phyloP scores from a whole-genome alignment of 2,888 invertebrate species.

The Drosophila barbarae region DNA sequence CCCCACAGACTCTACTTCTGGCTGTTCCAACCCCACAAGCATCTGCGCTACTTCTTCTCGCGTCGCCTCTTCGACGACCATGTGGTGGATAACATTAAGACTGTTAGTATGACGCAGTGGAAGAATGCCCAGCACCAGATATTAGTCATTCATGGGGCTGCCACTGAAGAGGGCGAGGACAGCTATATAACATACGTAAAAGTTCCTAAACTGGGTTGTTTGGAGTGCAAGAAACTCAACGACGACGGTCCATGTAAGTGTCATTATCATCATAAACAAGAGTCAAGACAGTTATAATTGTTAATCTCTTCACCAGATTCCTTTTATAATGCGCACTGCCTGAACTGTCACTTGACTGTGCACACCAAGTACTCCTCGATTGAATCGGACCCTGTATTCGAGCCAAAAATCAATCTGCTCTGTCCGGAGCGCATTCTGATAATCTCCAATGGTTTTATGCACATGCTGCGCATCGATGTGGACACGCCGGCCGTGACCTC shows the following conservation, averaged over 20 bases:
- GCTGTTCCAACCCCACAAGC: conserved; percentile 79
- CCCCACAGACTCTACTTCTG: conserved; percentile 78
- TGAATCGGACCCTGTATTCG: conserved; percentile 90
- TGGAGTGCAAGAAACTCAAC: conserved; percentile 81
- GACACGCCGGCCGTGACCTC: conserved; percentile 73
- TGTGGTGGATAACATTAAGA: conserved; percentile 82
- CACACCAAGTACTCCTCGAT: conserved; percentile 95
- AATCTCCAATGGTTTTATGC: conserved; percentile 91
- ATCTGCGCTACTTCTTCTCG: conserved; percentile 80
- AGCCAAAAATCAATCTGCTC: conserved; percentile 85
- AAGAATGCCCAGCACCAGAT: conserved; percentile 82
- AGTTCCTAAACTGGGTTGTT: conserved; percentile 84
- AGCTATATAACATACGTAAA: conserved; percentile 79
- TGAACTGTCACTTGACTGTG: conserved; percentile 93
- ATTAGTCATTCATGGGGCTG: conserved; percentile 82
- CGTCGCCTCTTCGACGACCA: conserved; percentile 84
- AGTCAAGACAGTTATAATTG: not conserved
- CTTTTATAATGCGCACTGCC: conserved; percentile 86
- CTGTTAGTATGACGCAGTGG: conserved; percentile 84
- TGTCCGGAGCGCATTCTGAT: conserved; percentile 88
- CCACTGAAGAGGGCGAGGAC: conserved; percentile 79
- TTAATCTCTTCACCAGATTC: conserved; percentile 77
- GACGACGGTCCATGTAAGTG: conserved; percentile 77
- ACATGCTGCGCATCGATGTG: conserved; percentile 86
- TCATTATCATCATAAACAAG: not conserved